phyloP scores from a whole-genome alignment of 2,888 invertebrate genomes.

The Venusia cambrica region DNA sequence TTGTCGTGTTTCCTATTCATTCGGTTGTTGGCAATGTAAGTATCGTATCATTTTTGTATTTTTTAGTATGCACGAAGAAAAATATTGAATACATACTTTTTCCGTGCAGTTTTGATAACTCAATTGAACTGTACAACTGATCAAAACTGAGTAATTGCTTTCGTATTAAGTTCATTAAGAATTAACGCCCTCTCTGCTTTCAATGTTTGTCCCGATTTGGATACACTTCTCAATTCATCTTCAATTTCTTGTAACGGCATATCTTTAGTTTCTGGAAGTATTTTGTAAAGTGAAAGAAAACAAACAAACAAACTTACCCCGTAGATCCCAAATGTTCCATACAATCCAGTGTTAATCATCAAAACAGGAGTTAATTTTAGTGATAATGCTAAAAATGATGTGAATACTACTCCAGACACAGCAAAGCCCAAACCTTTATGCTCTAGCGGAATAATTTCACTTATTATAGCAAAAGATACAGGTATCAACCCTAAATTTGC shows the following conservation, averaged over 20 bases:
- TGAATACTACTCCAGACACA: constrained; percentile 38
- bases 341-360: constrained; percentile 36
- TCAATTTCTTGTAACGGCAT: constrained; percentile 46
- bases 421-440: constrained; percentile 40
- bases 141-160: too few species aligned
- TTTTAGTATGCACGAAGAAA: too few species aligned
- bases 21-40: too few species aligned
- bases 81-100: too few species aligned
- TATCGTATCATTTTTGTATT: too few species aligned
- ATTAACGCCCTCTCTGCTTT: too few species aligned
- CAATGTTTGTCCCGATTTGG: too few species aligned
- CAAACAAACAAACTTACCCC: constrained; percentile 33
- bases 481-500: constrained; percentile 40
- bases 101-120: too few species aligned
- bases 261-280: constrained; percentile 49
- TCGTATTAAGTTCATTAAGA: too few species aligned
- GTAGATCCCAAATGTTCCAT: constrained; percentile 39
- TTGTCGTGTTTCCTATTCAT: too few species aligned
- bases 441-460: constrained; percentile 48
- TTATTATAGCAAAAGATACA: constrained; percentile 34
- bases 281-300: constrained; percentile 34
- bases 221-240: constrained; percentile 37
- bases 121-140: too few species aligned
- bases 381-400: constrained; percentile 34
- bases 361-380: constrained; percentile 43